A percentile compares a stretch with the other conserved stretches of the same genome.
These are phyloP conservation scores for Pachypanchax playfairii DNA, from an alignment of 2,113 vertebrate genomes.

Conservation along the genomic window DNA sequence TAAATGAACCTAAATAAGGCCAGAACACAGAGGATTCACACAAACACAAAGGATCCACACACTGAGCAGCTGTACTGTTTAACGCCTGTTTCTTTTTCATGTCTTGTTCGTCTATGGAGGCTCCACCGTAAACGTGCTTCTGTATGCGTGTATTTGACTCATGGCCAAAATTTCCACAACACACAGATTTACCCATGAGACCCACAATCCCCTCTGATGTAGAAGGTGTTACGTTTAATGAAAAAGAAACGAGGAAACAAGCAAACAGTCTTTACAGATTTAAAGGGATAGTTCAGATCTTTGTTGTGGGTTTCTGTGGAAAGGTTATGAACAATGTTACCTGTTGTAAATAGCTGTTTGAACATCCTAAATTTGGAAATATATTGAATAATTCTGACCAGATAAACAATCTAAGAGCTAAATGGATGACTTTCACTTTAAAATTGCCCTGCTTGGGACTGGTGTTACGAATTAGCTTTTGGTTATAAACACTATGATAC, in stretches of 20 bases:
- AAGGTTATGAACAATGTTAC: too few relatives aligned
- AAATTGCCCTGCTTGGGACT: too few relatives aligned
- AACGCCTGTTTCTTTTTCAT: conserved; percentile 48
- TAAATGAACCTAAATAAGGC: conserved; percentile 70
- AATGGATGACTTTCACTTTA: too few relatives aligned
- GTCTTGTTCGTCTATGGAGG: conserved; percentile 50
- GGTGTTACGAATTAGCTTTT: too few relatives aligned
- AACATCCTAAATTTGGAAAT: too few relatives aligned
- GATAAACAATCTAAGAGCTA: too few relatives aligned
- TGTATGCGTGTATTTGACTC: conserved; percentile 38
- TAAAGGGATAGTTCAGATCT: background rate
- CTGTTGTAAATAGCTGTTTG: too few relatives aligned
- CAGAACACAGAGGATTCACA: conserved; percentile 61
- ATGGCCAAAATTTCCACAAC: conserved; percentile 44
- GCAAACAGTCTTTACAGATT: conserved; percentile 13
- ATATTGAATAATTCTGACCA: too few relatives aligned
- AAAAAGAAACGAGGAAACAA: conserved; percentile 5
- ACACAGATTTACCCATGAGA: conserved; percentile 2
- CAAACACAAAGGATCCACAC: conserved; percentile 23
- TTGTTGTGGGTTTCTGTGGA: too few relatives aligned
- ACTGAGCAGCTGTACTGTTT: conserved; percentile 29
- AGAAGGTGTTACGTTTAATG: conserved; percentile 17
- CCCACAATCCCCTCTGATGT: conserved; percentile 31
- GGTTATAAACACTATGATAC: too few relatives aligned
- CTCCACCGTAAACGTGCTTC: conserved; percentile 53